Conservation (phyloP, 2,113 vertebrate species). For the Tachysurus fulvidraco region DNA sequence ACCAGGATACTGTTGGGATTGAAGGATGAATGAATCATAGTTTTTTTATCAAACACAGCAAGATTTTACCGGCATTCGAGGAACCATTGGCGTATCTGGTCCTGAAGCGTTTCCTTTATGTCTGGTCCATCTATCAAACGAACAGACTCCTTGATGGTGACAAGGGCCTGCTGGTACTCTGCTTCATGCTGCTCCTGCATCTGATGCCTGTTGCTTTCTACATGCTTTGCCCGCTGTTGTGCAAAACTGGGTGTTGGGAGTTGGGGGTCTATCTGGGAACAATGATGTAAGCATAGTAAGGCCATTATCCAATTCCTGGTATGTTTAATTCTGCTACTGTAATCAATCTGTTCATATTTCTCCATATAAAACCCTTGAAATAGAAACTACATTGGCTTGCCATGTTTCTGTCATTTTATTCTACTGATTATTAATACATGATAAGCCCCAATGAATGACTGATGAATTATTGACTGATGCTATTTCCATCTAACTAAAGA, state of each 20-base stretch:
- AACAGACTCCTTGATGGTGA: slow-evolving; percentile 69
- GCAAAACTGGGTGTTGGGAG: slow-evolving; percentile 53
- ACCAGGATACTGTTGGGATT: neutral
- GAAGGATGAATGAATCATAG: neutral
- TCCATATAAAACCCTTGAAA: neutral
- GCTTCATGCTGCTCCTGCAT: slow-evolving; percentile 63
- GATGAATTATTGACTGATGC: neutral
- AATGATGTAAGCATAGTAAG: neutral
- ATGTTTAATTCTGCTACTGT: neutral
- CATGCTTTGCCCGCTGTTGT: slow-evolving; percentile 44
- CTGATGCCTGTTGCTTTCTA: slow-evolving; percentile 49
- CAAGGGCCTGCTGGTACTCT: slow-evolving; percentile 68
- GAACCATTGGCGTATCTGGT: slow-evolving; percentile 84
- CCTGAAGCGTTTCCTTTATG: slow-evolving; percentile 75
- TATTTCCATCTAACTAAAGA: neutral
- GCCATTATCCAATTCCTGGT: neutral
- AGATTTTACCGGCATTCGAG: slow-evolving; percentile 78
- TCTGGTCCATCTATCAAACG: slow-evolving; percentile 63
- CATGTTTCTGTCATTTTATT: neutral
- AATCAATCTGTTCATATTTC: neutral
- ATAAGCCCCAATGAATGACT: neutral
- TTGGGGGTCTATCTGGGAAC: slow-evolving; percentile 70
- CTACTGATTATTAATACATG: neutral
- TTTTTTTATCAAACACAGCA: neutral
- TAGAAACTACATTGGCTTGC: neutral